Evolutionary conservation across 2,888 invertebrate genomes (phyloP).

Genomic region (Philonicus albiceps): DNA sequence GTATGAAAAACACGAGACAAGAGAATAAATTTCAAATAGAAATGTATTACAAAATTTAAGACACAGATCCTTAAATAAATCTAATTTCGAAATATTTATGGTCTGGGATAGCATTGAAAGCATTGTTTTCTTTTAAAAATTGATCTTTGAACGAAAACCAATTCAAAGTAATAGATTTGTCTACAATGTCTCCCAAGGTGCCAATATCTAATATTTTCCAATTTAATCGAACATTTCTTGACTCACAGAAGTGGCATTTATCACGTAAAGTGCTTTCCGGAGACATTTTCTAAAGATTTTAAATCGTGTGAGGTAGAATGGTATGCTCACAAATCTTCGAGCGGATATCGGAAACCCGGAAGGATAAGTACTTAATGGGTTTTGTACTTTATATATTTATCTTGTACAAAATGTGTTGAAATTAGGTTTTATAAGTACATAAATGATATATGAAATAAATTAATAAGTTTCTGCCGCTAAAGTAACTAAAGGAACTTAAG

Average conservation of each 20-base stretch:
- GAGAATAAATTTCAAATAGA: neutral
- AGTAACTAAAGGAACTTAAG: too few species aligned
- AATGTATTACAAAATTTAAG: neutral
- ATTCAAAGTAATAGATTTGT: constrained; percentile 23
- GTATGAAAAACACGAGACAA: neutral
- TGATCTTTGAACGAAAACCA: neutral
- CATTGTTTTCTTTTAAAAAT: neutral
- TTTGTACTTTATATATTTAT: neutral
- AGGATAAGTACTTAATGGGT: neutral
- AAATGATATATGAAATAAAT: too few species aligned
- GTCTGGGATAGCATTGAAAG: neutral
- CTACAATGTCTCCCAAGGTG: constrained; percentile 10
- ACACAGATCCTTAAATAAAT: neutral
- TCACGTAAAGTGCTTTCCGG: constrained; percentile 10
- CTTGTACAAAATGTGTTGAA: neutral
- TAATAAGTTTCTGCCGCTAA: too few species aligned
- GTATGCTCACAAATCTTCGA: neutral
- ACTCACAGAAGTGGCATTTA: constrained; percentile 17
- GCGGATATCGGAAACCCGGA: neutral
- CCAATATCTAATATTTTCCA: constrained; percentile 43
- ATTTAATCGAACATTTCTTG: constrained; percentile 9
- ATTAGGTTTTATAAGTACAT: too few species aligned
- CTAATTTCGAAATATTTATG: neutral
- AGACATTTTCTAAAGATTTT: neutral
- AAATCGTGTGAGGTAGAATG: neutral